Evolutionary conservation across 2,888 invertebrate species (phyloP), one percentile per base, ranked within the genome.

Genomic region (Thereva nobilitata): DNA sequence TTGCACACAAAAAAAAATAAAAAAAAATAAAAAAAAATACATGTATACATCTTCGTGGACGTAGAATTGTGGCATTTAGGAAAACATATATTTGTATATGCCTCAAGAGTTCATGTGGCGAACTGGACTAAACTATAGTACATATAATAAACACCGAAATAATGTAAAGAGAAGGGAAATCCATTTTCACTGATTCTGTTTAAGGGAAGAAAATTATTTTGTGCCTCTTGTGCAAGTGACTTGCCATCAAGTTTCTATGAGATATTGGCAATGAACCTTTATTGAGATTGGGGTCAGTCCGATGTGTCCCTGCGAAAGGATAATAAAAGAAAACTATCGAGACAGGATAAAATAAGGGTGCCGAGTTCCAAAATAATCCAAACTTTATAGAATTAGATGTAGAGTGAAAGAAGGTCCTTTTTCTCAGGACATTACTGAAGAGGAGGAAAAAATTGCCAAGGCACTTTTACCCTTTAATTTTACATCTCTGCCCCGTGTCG

Each of bases 311-410:
- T 49, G 59, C 50, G 42, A 42, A 47, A 23, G 61, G 23, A 23
- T 56, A 61, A 68, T 68, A 68, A 68, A 68, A 44, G 59, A 59
- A 68, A 59, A 65, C 65, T 53, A 50, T 55, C 53, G 65, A 65
- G 61, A 54, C 65, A 54, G 40, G 23, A 23, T 23, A 23, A 50
- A 68, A 65, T 61, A 53, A 49, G 64, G 49, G 68, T 40, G 53
- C 59, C 64, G 56, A 64, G 41, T 35, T 47, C 55, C 55, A 61
- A 66, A 53, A 61, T 64, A 68, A 64, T 64, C 66, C 68, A 23
- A 57, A 64, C 55, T 68, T 66, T 66, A 68, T 68, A 68, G 68
- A 68, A 64, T 68, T 63, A 55, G 68, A 68, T 68, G 66, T 23
- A 2, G 23, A 23, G 23, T 2, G 23, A 23, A 23, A 23, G 23